A percentile compares a stretch with the other conserved stretches of the same genome.
Evolutionary conservation across 2,797 vertebrate genomes (phyloP).

Genomic region (Melanotaenia nigrans): DNA sequence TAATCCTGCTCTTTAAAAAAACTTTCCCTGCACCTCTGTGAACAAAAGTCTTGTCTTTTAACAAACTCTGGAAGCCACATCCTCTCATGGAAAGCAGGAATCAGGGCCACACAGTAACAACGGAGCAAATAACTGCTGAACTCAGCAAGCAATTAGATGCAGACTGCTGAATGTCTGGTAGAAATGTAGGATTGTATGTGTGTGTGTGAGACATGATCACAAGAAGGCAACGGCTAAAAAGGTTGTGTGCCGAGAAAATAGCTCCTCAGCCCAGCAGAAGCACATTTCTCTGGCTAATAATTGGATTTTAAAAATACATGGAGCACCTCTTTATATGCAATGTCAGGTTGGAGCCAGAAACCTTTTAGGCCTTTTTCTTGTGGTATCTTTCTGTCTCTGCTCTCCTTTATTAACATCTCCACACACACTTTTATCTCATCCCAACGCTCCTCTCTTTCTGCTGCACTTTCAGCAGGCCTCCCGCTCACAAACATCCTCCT

Average conservation of each 20-base stretch:
- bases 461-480: slow-evolving; percentile 31
- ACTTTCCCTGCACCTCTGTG: not conserved
- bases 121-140: slow-evolving; percentile 52
- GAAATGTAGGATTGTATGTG: slow-evolving; percentile 30
- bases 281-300: slow-evolving; percentile 64
- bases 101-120: slow-evolving; percentile 45
- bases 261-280: slow-evolving; percentile 43
- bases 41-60: slow-evolving; percentile 35
- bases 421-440: slow-evolving; percentile 12
- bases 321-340: slow-evolving; percentile 43
- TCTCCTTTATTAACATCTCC: slow-evolving; percentile 5
- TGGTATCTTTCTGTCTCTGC: slow-evolving; percentile 13
- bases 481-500: slow-evolving; percentile 4
- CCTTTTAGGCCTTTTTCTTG: slow-evolving; percentile 23
- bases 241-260: slow-evolving; percentile 52
- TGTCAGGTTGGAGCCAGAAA: slow-evolving; percentile 37
- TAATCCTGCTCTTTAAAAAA: slow-evolving; percentile 31
- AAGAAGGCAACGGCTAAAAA: slow-evolving; percentile 33
- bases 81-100: slow-evolving; percentile 61
- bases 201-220: slow-evolving; percentile 11
- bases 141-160: slow-evolving; percentile 74
- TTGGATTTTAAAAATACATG: slow-evolving; percentile 78
- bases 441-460: slow-evolving; percentile 7
- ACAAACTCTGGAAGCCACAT: slow-evolving; percentile 57
- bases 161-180: slow-evolving; percentile 46